phyloP scores from a whole-genome alignment of 2,113 vertebrate species.

The Regulus satrapa region DNA sequence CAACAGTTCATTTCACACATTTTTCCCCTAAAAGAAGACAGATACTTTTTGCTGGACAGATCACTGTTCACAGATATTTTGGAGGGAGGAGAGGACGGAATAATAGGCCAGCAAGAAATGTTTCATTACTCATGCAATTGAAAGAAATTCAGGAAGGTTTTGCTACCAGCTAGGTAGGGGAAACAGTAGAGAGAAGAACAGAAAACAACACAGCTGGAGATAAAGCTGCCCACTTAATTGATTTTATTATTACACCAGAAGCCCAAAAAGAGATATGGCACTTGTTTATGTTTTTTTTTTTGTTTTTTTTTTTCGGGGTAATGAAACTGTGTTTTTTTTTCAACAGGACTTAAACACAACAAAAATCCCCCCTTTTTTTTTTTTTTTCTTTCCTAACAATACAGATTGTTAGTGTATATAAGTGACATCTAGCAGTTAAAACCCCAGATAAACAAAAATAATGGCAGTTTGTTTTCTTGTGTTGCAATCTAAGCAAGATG shows the following conservation, averaged over 20 bases:
- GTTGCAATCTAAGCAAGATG: neutral
- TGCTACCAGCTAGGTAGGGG: neutral
- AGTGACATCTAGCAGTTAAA: neutral
- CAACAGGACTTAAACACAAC: neutral
- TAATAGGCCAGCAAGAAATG: neutral
- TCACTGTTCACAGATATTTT: neutral
- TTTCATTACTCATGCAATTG: neutral
- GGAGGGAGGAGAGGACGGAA: neutral
- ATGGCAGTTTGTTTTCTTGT: neutral
- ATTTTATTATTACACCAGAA: neutral
- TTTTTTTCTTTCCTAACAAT: too few species aligned
- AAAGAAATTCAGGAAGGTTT: neutral
- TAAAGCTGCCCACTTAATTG: neutral
- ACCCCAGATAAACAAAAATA: neutral
- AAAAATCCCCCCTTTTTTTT: neutral
- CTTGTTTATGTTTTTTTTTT: too few species aligned
- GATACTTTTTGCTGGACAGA: neutral
- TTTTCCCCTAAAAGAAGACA: neutral
- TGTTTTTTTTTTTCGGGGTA: neutral
- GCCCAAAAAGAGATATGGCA: neutral
- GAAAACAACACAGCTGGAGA: neutral
- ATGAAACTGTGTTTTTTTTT: neutral
- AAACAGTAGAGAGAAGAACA: neutral
- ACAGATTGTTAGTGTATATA: neutral
- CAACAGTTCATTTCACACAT: neutral